Base-by-base conservation (phyloP, 2,113 vertebrate species). In the Podocnemis expansa region DNA sequence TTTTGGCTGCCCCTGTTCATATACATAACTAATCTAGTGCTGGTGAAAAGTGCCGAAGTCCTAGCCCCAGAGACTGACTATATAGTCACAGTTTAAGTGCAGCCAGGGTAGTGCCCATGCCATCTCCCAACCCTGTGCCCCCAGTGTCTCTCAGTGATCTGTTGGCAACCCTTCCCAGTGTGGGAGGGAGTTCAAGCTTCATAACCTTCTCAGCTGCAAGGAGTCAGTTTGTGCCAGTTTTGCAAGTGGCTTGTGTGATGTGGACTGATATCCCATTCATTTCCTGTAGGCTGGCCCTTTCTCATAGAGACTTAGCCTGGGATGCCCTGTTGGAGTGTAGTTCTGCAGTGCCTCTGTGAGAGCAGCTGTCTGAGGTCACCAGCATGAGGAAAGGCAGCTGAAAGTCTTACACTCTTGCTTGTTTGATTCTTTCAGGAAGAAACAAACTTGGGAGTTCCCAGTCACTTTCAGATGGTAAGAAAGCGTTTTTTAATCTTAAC, bases 381-480 rank as follows among this genome's bases (percentile, higher is more conserved):
- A 75, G 55, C 34, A 51, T 70, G 60, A 84, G 34, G 29, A 38
- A 78, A 21, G 60, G 13, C 5, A 89, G 55, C 38, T 87, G 41
- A 41, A n/a, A 63, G 82, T 84, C 12, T 89, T 56, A 94, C 43
- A 88, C 75, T 3, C 58, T 41, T 41, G n/a, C 78, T 87, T 92
- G 8, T 82, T 97, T 38, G 90, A 97, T 96, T 43, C 81, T 96
- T 96, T 94, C 95, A 99, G 99, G 98, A 91, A 99, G 98, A 97
- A 97, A 97, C 78, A 99, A 97, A 97, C 97, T 97, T 94, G 98
- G 98, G 88, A 98, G 98, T 96, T 98, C 98, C 84, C 98, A 98
- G 94, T 98, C 98, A 24, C 98, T 99, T 97, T 98, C 98, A 54
- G 99, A 99, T 88, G 97, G 99, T 99, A 97, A 98, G 98, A 94